Percentiles rank a stretch among this genome's conserved stretches.
phyloP scores from a whole-genome alignment of 1,140 invertebrate genomes.

The Trichonephila clavata region DNA sequence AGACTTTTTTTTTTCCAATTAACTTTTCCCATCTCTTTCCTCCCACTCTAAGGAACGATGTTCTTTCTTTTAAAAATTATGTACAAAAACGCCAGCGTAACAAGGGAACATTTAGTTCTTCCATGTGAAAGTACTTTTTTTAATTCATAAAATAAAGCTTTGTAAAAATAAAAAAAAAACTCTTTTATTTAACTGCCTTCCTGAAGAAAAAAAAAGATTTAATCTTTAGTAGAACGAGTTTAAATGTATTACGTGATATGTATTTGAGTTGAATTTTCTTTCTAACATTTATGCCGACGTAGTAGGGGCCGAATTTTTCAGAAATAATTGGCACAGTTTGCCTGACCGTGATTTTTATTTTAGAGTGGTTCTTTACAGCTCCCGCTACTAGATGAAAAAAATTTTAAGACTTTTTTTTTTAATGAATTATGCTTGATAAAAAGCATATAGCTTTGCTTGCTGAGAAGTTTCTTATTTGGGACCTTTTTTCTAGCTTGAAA shows the following conservation, averaged over 20 bases:
- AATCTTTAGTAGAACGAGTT: neutral
- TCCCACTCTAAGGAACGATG: neutral
- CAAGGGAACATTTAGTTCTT: neutral
- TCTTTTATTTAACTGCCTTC: neutral
- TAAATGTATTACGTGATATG: neutral
- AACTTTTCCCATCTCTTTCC: neutral
- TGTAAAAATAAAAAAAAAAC: neutral
- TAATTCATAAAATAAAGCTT: neutral
- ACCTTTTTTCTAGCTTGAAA: too few species aligned
- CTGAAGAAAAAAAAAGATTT: neutral
- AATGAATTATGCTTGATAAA: too few species aligned
- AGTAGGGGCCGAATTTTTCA: neutral
- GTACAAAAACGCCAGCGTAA: neutral
- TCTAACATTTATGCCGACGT: neutral
- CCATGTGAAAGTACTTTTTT: neutral
- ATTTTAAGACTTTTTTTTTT: neutral
- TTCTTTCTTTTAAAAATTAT: neutral
- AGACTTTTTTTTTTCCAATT: neutral
- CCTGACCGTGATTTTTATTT: neutral
- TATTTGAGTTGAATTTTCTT: neutral
- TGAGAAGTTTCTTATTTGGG: too few species aligned
- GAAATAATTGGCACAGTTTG: conserved; percentile 4
- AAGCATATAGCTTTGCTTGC: too few species aligned
- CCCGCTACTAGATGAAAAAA: neutral
- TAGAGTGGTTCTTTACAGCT: neutral